Evolutionary conservation across 2,113 vertebrate species (phyloP), one percentile per base, ranked within the genome.

Genomic region (Alligator sinensis): DNA sequence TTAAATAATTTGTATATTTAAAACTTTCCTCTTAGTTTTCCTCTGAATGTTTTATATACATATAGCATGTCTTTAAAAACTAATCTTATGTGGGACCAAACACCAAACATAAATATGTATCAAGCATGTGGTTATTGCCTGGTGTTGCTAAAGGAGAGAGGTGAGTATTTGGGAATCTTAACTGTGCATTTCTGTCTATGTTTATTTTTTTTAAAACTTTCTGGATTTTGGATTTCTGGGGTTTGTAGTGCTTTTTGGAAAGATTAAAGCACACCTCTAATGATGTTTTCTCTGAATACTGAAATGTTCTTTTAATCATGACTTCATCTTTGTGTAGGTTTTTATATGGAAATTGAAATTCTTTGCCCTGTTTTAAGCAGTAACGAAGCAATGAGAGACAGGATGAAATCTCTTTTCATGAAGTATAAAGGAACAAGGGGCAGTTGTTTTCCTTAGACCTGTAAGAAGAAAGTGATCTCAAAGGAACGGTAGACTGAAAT

Each of bases 51-150:
- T 47, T 47, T 47, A 21, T 38, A 6, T 72, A 22, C 18, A 21
- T 21, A 72, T 38, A 72, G 3, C 16, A 34, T 13, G 19, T 38
- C 30, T 72, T 72, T 38, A 5, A 22, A 72, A 72, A 72, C 47
- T 47, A 47, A 72, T 72, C 68, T 38, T 72, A 72, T 72, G 11
- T 72, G 68, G 68, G 30, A 72, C 30, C 21, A 47, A 9, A 47
- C 47, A 47, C 30, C 11, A 38, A 72, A 72, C 68, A 59, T 11
- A 80, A 55, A 86, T 34, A 74, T 75, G 38, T 54, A 25, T 25
- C 22, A 75, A 34, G 55, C 2, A 1, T 30, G 0, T 57, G 27
- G 9, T 12, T 5, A 10, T 61, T 77, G 89, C 0, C 0, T 74
- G 25, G 75, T 28, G 6, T 21, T 61, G 17, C 11, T 18, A 9